Conservation (phyloP, 2,113 vertebrate genomes). For the Campylomormyrus numenius region DNA sequence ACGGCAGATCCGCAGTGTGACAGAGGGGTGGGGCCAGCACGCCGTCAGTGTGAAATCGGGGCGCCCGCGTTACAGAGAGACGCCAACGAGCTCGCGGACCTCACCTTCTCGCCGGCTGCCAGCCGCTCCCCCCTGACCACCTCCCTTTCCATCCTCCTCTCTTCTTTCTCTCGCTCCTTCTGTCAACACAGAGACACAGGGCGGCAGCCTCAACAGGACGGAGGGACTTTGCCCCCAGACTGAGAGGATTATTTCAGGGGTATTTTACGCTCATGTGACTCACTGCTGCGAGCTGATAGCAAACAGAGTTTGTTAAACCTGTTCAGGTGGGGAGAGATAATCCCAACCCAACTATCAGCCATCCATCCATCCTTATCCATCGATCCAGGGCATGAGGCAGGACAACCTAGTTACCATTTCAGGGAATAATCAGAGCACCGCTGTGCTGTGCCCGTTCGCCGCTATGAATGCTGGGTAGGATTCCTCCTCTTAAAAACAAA, state of each 20-base stretch:
- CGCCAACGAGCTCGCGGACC: not conserved
- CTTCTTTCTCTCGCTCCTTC: constrained; percentile 78
- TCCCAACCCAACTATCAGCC: not conserved
- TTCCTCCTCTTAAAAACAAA: not conserved
- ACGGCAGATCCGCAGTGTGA: not conserved
- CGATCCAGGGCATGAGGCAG: not conserved
- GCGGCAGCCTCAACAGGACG: not conserved
- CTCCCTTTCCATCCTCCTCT: constrained; percentile 76
- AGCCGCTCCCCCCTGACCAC: constrained; percentile 64
- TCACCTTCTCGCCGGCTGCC: constrained; percentile 50
- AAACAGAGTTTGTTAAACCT: not conserved
- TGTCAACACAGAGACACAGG: constrained; percentile 35
- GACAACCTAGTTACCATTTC: not conserved
- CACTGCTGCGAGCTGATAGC: not conserved
- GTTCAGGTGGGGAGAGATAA: not conserved
- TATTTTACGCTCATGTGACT: not conserved
- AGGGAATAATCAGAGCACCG: not conserved
- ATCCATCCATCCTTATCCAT: not conserved
- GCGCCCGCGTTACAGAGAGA: not conserved
- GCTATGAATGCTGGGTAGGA: not conserved
- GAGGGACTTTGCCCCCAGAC: not conserved
- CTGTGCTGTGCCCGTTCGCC: not conserved
- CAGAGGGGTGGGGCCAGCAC: not conserved
- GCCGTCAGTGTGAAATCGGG: not conserved
- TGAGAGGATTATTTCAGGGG: not conserved